A percentile compares a stretch with the other conserved stretches of the same genome.
Conservation (phyloP, 2,113 vertebrate genomes). For the Gnathonemus longibarbis region DNA sequence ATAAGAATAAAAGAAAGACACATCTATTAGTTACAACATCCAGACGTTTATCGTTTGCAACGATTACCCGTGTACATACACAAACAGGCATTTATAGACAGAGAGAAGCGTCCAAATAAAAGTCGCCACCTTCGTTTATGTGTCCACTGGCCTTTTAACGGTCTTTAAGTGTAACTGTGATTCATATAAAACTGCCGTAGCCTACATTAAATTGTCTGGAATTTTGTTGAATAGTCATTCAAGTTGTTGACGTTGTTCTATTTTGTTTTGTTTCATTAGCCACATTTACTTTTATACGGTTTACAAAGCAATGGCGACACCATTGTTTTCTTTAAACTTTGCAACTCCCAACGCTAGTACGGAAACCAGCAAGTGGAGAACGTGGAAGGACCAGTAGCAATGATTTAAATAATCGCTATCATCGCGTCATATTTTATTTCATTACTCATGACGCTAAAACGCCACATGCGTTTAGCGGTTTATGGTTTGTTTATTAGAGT, state of each 20-base stretch:
- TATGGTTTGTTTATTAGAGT: conserved; percentile 78
- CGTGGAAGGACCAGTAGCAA: background rate
- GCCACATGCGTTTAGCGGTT: conserved; percentile 79
- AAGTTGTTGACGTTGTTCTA: background rate
- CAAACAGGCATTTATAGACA: background rate
- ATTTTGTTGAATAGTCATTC: background rate
- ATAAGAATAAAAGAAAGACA: background rate
- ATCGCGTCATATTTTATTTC: conserved; percentile 71
- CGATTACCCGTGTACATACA: background rate
- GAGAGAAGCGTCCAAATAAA: background rate
- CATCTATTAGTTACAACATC: background rate
- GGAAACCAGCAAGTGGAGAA: background rate
- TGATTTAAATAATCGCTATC: conserved; percentile 64
- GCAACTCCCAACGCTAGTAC: background rate
- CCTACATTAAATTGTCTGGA: background rate
- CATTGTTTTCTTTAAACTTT: background rate
- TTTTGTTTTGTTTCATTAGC: background rate
- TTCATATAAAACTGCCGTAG: background rate
- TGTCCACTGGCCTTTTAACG: background rate
- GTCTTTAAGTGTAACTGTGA: background rate
- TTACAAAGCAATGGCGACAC: background rate
- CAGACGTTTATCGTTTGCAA: background rate
- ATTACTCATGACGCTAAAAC: conserved; percentile 68
- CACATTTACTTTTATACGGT: background rate
- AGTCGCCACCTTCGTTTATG: background rate